phyloP scores from a whole-genome alignment of 2,113 vertebrate genomes.

The Pelecanus crispus region DNA sequence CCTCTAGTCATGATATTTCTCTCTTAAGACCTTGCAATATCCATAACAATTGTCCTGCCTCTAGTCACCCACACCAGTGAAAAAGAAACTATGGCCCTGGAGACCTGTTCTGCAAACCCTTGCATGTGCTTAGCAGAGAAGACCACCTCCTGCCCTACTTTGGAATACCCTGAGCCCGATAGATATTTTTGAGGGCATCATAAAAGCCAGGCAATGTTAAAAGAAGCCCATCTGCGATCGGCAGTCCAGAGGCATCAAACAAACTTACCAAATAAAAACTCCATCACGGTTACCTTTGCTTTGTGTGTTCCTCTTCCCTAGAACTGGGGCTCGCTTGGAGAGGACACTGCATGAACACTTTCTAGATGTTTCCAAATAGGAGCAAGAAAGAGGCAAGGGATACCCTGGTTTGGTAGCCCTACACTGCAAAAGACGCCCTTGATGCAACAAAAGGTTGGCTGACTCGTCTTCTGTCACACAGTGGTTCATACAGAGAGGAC shows the following conservation, averaged over 20 bases:
- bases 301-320: neutral
- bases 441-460: neutral
- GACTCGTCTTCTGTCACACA: accelerated
- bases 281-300: neutral
- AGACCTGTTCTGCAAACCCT: neutral
- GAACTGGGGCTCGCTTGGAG: neutral
- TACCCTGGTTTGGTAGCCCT: neutral
- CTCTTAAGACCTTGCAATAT: neutral
- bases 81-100: neutral
- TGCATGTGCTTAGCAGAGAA: neutral
- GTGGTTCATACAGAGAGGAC: neutral
- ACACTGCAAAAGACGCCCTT: neutral
- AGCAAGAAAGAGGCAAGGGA: neutral
- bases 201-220: neutral
- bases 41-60: neutral
- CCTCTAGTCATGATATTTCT: neutral
- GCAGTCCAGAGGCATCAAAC: neutral
- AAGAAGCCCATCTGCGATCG: neutral
- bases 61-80: neutral
- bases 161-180: neutral
- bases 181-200: neutral
- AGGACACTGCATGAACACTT: neutral
- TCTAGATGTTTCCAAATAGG: neutral
- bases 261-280: neutral
- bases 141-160: neutral